phyloP scores from a whole-genome alignment of 2,888 invertebrate genomes.

The Antheraea assamensis region DNA sequence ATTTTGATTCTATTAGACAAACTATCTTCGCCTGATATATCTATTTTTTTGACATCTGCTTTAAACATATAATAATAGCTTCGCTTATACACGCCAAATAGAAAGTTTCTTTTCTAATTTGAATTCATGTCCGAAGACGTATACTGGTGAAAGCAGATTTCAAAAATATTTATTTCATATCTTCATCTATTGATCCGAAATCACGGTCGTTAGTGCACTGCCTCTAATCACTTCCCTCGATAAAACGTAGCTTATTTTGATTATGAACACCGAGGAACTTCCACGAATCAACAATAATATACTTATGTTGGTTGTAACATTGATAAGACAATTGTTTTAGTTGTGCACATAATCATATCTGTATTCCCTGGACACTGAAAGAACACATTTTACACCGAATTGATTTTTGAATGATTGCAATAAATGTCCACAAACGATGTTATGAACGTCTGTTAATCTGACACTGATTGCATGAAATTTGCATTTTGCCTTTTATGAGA shows the following conservation, averaged over 20 bases:
- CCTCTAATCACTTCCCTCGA: constrained; percentile 71
- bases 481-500: constrained; percentile 48
- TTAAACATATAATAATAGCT: constrained; percentile 32
- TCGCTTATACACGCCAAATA: constrained; percentile 25
- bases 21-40: constrained; percentile 76
- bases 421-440: constrained; percentile 48
- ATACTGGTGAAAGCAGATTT: constrained; percentile 55
- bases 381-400: constrained; percentile 51
- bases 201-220: constrained; percentile 79
- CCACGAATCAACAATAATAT: constrained; percentile 72
- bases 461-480: constrained; percentile 73
- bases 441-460: constrained; percentile 59
- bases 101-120: constrained; percentile 21
- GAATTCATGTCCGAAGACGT: constrained; percentile 5
- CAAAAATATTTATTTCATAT: constrained; percentile 66
- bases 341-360: constrained; percentile 54
- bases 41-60: constrained; percentile 73
- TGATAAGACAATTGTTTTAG: constrained; percentile 40
- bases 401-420: constrained; percentile 52
- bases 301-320: constrained; percentile 41
- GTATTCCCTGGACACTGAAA: constrained; percentile 52
- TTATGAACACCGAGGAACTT: constrained; percentile 73
- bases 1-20: constrained; percentile 79
- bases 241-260: constrained; percentile 66
- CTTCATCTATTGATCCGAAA: constrained; percentile 69